Evolutionary conservation across 2,888 invertebrate species (phyloP).

Genomic region (Ceramica pisi): DNA sequence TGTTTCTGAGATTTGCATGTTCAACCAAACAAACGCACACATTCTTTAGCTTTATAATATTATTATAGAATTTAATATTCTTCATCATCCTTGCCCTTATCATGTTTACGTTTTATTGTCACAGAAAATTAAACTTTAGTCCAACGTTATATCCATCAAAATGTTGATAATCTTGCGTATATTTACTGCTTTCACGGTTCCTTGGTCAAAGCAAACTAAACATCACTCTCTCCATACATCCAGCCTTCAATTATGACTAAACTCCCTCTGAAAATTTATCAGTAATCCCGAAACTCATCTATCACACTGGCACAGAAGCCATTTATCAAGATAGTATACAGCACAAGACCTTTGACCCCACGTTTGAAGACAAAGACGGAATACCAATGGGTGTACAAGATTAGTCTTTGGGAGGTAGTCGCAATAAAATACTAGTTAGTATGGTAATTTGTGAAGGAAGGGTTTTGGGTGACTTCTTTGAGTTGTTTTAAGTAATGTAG

Average conservation of each 20-base stretch:
- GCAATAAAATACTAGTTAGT: constrained; percentile 56
- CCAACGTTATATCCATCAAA: not conserved
- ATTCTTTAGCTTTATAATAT: no score
- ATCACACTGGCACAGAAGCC: constrained; percentile 37
- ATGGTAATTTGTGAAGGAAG: constrained; percentile 58
- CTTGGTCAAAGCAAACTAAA: not conserved
- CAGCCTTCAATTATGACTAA: constrained; percentile 27
- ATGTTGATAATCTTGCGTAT: not conserved
- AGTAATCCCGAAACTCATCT: constrained; percentile 35
- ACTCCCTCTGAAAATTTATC: constrained; percentile 32
- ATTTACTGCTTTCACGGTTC: not conserved
- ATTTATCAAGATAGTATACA: constrained; percentile 50
- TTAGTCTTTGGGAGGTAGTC: constrained; percentile 34
- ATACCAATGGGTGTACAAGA: constrained; percentile 57
- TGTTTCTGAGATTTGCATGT: no score
- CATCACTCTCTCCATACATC: not conserved
- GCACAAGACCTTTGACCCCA: constrained; percentile 36
- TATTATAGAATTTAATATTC: no score
- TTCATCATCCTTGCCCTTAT: no score
- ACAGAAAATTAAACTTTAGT: not conserved
- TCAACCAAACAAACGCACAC: no score
- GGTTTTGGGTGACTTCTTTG: constrained; percentile 26
- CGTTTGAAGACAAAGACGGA: constrained; percentile 50
- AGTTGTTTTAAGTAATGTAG: constrained; percentile 8
- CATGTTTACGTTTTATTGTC: no score